phyloP scores from a whole-genome alignment of 1,140 invertebrate species.

The Mycetomoellerius zeteki region DNA sequence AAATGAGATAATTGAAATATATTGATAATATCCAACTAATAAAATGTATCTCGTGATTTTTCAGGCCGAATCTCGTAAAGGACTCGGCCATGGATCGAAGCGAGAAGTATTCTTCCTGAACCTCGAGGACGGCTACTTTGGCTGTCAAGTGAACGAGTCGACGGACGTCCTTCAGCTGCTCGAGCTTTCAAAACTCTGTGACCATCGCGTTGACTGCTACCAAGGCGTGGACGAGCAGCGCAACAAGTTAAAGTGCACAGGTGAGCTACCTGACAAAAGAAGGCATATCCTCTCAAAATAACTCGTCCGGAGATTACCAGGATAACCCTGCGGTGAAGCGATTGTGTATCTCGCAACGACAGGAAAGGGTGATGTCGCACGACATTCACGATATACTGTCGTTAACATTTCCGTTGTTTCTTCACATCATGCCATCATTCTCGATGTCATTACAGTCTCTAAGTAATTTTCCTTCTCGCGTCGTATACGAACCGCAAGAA shows the following conservation, averaged over 20 bases:
- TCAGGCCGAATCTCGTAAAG: slow-evolving; percentile 91
- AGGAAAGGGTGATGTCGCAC: slow-evolving; percentile 31
- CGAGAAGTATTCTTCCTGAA: slow-evolving; percentile 98
- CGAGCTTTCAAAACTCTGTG: slow-evolving; percentile 97
- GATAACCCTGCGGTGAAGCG: neutral
- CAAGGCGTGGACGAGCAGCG: slow-evolving; percentile 96
- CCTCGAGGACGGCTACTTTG: slow-evolving; percentile 98
- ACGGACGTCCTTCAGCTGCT: slow-evolving; percentile 97
- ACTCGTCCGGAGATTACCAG: slow-evolving; percentile 3
- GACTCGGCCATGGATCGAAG: slow-evolving; percentile 93
- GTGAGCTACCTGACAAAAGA: slow-evolving; percentile 84
- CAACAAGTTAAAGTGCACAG: slow-evolving; percentile 96
- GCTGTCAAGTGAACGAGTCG: slow-evolving; percentile 98
- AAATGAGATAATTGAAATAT: neutral
- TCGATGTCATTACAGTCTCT: slow-evolving; percentile 48
- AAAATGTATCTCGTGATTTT: neutral
- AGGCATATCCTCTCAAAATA: neutral
- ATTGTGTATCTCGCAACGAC: neutral
- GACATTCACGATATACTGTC: slow-evolving; percentile 50
- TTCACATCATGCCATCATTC: slow-evolving; percentile 53
- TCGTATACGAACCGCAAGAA: slow-evolving; percentile 3
- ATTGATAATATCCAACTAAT: neutral
- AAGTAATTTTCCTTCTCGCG: slow-evolving; percentile 54
- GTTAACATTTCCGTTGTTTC: slow-evolving; percentile 51
- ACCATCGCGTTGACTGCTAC: slow-evolving; percentile 96